Percentiles rank a stretch among this genome's conserved stretches.
phyloP scores from a whole-genome alignment of 2,797 vertebrate species.

The Anisognathus igniventris region DNA sequence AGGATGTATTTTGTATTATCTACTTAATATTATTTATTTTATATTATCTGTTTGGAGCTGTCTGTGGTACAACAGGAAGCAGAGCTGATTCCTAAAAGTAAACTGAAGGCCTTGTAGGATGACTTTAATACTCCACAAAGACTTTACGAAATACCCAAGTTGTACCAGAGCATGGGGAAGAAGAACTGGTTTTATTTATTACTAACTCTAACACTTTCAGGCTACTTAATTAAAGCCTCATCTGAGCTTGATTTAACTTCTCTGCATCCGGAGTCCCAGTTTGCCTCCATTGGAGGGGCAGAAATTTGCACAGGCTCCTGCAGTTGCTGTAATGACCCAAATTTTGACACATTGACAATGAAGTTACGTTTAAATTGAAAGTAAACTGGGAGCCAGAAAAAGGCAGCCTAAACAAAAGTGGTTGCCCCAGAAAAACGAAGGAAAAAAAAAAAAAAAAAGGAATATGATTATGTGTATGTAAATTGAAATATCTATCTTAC shows the following conservation, averaged over 20 bases:
- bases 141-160: accelerated
- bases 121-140: neutral
- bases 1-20: neutral
- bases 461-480: neutral
- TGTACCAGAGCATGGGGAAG: neutral
- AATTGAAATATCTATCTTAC: neutral
- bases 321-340: neutral
- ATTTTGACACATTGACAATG: neutral
- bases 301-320: neutral
- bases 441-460: accelerated
- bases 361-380: neutral
- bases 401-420: neutral
- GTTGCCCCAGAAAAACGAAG: neutral
- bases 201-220: neutral
- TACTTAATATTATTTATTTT: too few relatives aligned
- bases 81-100: neutral
- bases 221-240: accelerated
- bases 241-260: neutral
- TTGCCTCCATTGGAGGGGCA: neutral
- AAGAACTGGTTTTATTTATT: neutral
- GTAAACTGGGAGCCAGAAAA: neutral
- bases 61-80: accelerated
- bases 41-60: neutral
- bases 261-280: neutral
- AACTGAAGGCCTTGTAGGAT: neutral